Conservation (phyloP, 1,140 invertebrate species). For the Aricia agestis region DNA sequence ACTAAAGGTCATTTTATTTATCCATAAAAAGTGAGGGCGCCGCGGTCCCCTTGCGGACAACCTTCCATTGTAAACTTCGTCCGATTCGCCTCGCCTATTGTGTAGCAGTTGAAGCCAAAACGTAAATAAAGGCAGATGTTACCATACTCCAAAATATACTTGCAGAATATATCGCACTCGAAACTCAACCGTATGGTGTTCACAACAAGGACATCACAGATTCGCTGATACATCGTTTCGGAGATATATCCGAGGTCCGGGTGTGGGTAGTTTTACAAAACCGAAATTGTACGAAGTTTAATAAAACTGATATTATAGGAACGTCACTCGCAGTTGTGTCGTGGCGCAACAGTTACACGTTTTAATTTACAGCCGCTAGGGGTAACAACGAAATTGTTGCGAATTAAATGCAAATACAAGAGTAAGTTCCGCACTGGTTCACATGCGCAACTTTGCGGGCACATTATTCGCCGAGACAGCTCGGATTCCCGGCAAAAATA, state of each 20-base stretch:
- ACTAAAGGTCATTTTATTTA: slow-evolving; percentile 54
- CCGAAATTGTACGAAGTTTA: slow-evolving; percentile 63
- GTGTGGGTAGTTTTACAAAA: slow-evolving; percentile 71
- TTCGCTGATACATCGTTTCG: slow-evolving; percentile 24
- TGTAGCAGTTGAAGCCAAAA: slow-evolving; percentile 62
- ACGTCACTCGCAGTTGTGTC: slow-evolving; percentile 55
- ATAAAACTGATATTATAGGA: slow-evolving; percentile 66
- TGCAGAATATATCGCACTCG: slow-evolving; percentile 25
- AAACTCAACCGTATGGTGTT: slow-evolving; percentile 30
- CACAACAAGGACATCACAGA: background rate
- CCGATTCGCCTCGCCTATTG: slow-evolving; percentile 66
- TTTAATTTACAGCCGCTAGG: slow-evolving; percentile 8
- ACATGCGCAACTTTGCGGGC: background rate
- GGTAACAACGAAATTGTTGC: slow-evolving; percentile 4
- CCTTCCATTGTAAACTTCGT: slow-evolving; percentile 54
- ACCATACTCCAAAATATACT: slow-evolving; percentile 63
- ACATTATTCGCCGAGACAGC: background rate
- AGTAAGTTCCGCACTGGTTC: background rate
- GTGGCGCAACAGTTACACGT: slow-evolving; percentile 20
- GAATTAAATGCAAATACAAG: slow-evolving; percentile 3
- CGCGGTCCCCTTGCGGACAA: slow-evolving; percentile 28
- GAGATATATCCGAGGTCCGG: slow-evolving; percentile 36
- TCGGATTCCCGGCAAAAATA: background rate
- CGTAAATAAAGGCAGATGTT: slow-evolving; percentile 75
- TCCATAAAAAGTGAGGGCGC: slow-evolving; percentile 42